phyloP scores from a whole-genome alignment of 35 echinoderm and acorn worm genomes.

The Ophiothrix spiculata region DNA sequence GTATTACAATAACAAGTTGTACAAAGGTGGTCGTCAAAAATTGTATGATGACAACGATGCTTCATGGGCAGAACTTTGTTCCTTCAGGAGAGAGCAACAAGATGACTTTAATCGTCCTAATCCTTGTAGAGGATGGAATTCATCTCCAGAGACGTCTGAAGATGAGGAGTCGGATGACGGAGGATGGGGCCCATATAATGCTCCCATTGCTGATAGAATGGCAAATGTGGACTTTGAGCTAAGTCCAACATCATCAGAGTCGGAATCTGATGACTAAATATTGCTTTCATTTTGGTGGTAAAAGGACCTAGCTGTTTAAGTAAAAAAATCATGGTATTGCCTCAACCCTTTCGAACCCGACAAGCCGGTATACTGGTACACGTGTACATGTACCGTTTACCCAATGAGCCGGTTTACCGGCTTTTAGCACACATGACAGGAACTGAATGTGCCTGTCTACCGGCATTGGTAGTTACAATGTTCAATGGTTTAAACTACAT shows the following conservation, averaged over 20 bases:
- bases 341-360: too few species aligned
- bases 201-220: not conserved
- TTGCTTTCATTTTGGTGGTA: too few species aligned
- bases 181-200: not conserved
- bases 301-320: too few species aligned
- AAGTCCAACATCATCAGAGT: not conserved
- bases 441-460: too few species aligned
- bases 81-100: conserved; percentile 5
- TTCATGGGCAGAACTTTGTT: not conserved
- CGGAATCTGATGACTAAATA: too few species aligned
- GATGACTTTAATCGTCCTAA: not conserved
- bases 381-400: too few species aligned
- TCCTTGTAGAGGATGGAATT: not conserved
- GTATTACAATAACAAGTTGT: conserved; percentile 7
- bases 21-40: not conserved
- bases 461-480: too few species aligned
- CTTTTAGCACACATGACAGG: too few species aligned
- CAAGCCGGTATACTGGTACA: too few species aligned
- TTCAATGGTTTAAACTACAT: too few species aligned
- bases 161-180: not conserved
- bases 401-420: too few species aligned
- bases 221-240: not conserved
- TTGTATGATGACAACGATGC: not conserved
- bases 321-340: too few species aligned
- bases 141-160: not conserved